Evolutionary conservation across 2,113 vertebrate genomes (phyloP), one percentile per base, ranked within the genome.

Genomic region (Gymnarchus niloticus): DNA sequence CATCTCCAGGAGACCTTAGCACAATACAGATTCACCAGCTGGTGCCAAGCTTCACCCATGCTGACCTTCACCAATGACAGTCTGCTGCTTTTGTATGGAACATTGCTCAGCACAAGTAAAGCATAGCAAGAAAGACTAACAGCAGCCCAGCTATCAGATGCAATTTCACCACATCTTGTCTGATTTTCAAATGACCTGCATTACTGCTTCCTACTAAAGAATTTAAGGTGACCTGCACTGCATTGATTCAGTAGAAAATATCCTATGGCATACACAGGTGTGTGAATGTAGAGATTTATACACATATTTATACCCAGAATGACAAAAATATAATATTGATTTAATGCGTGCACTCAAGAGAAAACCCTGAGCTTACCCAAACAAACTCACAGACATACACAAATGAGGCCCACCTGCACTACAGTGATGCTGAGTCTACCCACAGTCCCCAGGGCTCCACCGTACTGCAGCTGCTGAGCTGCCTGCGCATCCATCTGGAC

Each of bases 401-500:
- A 19, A 73, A 73, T 37, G n/a, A 57, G 33, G 6, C 84, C 59
- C 92, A 99, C 98, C 97, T 99, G 98, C n/a, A 99, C 98, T 83
- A 99, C 97, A 0, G 98, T 99, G 90, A 99, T 95, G 92, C 96
- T 98, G 86, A 99, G 96, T 23, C 98, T 95, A 49, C 97, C 98
- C 5, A 98, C 94, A 0, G 97, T 95, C 57, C 94, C 95, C 61
- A 98, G 86, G 0, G 96, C 85, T 33, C 95, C 96, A 65, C 96
- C 97, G 8, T 94, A 99, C 88, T 99, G 97, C 57, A 99, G 94
- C 92, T 99, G 97, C 76, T 96, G 94, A 6, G 98, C 98, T 0
- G 98, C 94, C 90, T 99, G 98, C 0, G 97, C 97, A 1, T 99
- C 98, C 91, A 98, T 87, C 86, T 99, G 97, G 41, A 98, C 95